Percentiles rank a stretch among this genome's conserved stretches.
Evolutionary conservation across 1,140 invertebrate species (phyloP).

Genomic region (Drosophila neocordata): DNA sequence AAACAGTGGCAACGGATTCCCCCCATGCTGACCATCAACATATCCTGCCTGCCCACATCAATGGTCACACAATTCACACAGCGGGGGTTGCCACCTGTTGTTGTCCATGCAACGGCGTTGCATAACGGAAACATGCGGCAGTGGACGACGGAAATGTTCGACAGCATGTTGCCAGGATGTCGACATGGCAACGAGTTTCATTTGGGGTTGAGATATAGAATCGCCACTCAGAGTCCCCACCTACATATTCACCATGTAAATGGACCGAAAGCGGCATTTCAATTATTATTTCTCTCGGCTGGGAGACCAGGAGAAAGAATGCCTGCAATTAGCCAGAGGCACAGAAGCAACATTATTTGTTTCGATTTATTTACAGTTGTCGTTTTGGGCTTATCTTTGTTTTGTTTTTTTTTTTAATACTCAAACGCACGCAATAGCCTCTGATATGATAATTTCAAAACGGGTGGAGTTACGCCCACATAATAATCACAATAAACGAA

Average conservation of each 20-base stretch:
- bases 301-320: background rate
- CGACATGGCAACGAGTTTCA: constrained; percentile 11
- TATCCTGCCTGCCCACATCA: constrained; percentile 17
- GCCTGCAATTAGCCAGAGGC: constrained; percentile 64
- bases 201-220: constrained; percentile 6
- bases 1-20: constrained; percentile 55
- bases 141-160: constrained; percentile 72
- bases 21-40: constrained; percentile 27
- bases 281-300: constrained; percentile 37
- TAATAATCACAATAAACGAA: constrained; percentile 41
- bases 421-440: constrained; percentile 56
- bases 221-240: background rate
- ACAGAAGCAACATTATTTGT: constrained; percentile 62
- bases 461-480: constrained; percentile 27
- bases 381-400: constrained; percentile 59
- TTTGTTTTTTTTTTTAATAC: constrained; percentile 56
- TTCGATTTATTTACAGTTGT: constrained; percentile 70
- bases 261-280: constrained; percentile 52
- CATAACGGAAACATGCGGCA: constrained; percentile 62
- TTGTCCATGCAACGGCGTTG: constrained; percentile 58
- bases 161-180: constrained; percentile 76
- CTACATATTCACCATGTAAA: constrained; percentile 55
- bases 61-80: background rate
- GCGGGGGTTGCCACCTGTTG: constrained; percentile 58
- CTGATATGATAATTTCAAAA: constrained; percentile 33